Conservation (phyloP, 2,888 invertebrate species). For the Chymomyza caudatula region DNA sequence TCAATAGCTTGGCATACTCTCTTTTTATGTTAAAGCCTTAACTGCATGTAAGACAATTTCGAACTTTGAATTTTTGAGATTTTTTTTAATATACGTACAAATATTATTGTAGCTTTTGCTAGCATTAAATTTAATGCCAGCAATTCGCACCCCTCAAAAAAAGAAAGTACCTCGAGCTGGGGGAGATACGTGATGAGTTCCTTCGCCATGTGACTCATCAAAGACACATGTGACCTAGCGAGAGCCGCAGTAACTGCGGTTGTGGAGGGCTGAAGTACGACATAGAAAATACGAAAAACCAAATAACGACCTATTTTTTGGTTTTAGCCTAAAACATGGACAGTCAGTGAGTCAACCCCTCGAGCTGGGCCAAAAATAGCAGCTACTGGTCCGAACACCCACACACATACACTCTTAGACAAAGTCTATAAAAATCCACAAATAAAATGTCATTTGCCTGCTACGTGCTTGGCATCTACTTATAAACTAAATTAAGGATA, state of each 20-base stretch:
- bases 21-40: not conserved
- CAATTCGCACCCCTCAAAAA: not conserved
- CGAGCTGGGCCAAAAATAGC: slow-evolving; percentile 1
- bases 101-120: not conserved
- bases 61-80: not conserved
- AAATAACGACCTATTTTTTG: slow-evolving; percentile 66
- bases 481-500: slow-evolving; percentile 73
- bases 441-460: slow-evolving; percentile 75
- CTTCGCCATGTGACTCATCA: slow-evolving; percentile 52
- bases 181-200: slow-evolving; percentile 5
- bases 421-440: slow-evolving; percentile 69
- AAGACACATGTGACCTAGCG: slow-evolving; percentile 60
- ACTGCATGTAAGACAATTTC: not conserved
- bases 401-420: slow-evolving; percentile 16
- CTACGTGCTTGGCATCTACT: slow-evolving; percentile 73
- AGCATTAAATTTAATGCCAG: slow-evolving; percentile 26
- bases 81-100: not conserved
- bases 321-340: slow-evolving; percentile 22
- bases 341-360: not conserved
- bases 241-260: not conserved
- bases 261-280: slow-evolving; percentile 14
- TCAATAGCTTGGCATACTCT: not conserved
- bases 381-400: slow-evolving; percentile 3
- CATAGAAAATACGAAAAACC: slow-evolving; percentile 34
- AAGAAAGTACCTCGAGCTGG: slow-evolving; percentile 4